Percentiles rank a stretch among this genome's conserved stretches.
These are phyloP conservation scores for Oceanites oceanicus DNA, from an alignment of 2,113 vertebrate genomes.

Conservation along the genomic window DNA sequence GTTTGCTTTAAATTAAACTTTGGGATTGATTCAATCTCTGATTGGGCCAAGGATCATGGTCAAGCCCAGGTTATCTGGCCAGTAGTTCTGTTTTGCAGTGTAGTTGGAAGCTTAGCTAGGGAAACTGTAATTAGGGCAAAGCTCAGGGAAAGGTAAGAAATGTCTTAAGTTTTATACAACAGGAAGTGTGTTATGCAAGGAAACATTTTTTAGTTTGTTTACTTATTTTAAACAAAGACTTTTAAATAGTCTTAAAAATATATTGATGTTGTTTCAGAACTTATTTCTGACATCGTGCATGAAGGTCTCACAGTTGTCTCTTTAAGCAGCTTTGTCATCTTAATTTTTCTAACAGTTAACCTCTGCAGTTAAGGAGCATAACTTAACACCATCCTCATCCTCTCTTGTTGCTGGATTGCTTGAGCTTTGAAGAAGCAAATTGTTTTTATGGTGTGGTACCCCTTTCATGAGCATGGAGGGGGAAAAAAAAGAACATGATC, in stretches of 20 bases:
- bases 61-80: neutral
- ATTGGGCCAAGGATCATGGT: neutral
- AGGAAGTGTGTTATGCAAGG: neutral
- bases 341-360: neutral
- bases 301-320: neutral
- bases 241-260: neutral
- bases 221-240: neutral
- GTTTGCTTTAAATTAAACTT: neutral
- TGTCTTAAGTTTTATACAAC: neutral
- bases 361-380: neutral
- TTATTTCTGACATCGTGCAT: neutral
- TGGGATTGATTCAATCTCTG: neutral
- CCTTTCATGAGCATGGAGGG: neutral
- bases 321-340: slow-evolving; percentile 22
- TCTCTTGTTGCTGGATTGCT: neutral
- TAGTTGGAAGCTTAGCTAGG: neutral
- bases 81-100: neutral
- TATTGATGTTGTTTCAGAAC: neutral
- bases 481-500: neutral
- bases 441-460: neutral
- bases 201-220: neutral
- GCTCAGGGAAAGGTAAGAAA: neutral
- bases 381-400: neutral
- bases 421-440: neutral
- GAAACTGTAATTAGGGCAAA: neutral